Evolutionary conservation across 2,113 vertebrate genomes (phyloP).

Genomic region (Dromiciops gliroides): DNA sequence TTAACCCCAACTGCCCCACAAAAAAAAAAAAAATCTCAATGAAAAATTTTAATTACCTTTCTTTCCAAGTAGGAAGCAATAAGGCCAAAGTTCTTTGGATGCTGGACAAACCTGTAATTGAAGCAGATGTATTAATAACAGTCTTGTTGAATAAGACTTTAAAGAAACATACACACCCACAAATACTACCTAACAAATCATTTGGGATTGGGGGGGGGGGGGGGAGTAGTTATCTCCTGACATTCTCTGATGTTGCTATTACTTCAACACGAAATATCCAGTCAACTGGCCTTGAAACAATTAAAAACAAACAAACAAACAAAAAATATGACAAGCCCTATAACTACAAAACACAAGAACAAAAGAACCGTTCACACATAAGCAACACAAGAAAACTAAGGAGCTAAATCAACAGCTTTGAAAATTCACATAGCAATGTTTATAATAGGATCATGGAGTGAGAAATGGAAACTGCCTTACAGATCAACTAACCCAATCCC

Average conservation of each 20-base stretch:
- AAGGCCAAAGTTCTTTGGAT: conserved; percentile 98
- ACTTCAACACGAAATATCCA: not conserved
- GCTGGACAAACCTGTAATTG: conserved; percentile 93
- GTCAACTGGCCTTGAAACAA: not conserved
- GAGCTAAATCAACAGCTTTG: not conserved
- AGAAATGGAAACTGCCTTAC: not conserved
- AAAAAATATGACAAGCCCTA: not conserved
- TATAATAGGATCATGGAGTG: not conserved
- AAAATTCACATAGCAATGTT: not conserved
- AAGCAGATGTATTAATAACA: conserved; percentile 52
- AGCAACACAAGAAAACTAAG: not conserved
- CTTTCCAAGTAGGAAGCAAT: conserved; percentile 98
- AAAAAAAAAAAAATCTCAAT: conserved; percentile 42
- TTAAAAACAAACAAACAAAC: not conserved
- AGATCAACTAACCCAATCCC: not conserved
- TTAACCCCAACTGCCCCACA: too few species aligned
- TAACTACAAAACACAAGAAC: not conserved
- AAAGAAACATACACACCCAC: not conserved
- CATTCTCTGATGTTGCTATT: not conserved
- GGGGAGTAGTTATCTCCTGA: not conserved
- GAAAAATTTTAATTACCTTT: conserved; percentile 89
- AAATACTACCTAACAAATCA: not conserved
- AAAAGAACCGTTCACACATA: not conserved
- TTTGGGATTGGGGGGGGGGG: not conserved
- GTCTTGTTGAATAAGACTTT: not conserved